A percentile compares a stretch with the other conserved stretches of the same genome.
These are phyloP conservation scores for Lytechinus pictus DNA, from an alignment of 35 echinoderm and acorn worm genomes.

Conservation along the genomic window DNA sequence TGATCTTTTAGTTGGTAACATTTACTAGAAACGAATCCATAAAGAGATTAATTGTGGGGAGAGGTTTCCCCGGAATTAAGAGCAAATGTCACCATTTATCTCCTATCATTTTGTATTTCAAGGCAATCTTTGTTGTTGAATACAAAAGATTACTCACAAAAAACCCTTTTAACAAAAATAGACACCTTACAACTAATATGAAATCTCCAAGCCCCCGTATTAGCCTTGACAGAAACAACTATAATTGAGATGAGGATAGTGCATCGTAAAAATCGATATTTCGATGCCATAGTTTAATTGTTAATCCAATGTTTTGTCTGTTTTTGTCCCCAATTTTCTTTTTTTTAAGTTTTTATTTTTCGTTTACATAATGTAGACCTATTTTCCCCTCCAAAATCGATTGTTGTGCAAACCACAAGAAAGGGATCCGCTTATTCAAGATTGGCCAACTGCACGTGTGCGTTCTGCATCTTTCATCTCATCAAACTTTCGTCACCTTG, in stretches of 20 bases:
- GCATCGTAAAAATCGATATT: not conserved
- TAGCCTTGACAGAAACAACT: not conserved
- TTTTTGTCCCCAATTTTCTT: not conserved
- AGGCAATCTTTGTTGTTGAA: too few species aligned
- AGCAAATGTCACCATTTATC: too few species aligned
- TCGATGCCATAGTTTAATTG: not conserved
- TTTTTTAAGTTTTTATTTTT: not conserved
- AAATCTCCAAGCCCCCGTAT: not conserved
- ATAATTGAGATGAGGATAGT: not conserved
- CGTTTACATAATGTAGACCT: not conserved
- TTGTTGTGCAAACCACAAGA: not conserved
- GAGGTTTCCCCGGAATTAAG: too few species aligned
- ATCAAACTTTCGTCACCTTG: not conserved
- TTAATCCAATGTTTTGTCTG: not conserved
- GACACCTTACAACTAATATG: not conserved
- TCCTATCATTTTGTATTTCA: too few species aligned
- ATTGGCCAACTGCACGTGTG: not conserved
- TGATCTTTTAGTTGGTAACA: not conserved
- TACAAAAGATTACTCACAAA: too few species aligned
- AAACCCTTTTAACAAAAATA: not conserved
- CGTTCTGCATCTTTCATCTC: not conserved
- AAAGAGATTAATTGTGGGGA: too few species aligned
- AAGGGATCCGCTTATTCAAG: not conserved
- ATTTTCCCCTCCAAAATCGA: not conserved
- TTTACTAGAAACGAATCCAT: too few species aligned